Percentiles rank a stretch among this genome's conserved stretches.
phyloP scores from a whole-genome alignment of 1,140 invertebrate genomes.

The Halesus radiatus region DNA sequence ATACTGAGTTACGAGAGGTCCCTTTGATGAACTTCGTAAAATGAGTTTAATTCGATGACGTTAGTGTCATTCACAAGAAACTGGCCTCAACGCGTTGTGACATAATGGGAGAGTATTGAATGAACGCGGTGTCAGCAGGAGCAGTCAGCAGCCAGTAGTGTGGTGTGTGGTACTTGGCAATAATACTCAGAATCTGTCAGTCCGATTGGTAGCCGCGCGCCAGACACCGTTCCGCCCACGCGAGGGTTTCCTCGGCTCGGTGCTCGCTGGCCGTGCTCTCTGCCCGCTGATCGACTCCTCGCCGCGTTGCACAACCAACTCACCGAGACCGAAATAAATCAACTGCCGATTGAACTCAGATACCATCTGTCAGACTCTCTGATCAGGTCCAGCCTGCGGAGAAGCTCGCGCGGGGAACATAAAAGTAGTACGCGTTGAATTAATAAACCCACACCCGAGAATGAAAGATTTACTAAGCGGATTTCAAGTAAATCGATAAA shows the following conservation, averaged over 20 bases:
- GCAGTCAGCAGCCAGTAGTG: neutral
- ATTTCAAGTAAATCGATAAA: too few relatives aligned
- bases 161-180: neutral
- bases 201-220: neutral
- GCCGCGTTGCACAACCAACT: constrained; percentile 1
- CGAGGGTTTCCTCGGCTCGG: constrained; percentile 8
- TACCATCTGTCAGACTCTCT: constrained; percentile 24
- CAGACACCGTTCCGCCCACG: constrained; percentile 12
- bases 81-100: neutral
- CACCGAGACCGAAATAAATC: constrained; percentile 23
- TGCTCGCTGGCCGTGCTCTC: neutral
- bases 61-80: constrained; percentile 7
- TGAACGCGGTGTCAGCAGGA: neutral
- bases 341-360: constrained; percentile 23
- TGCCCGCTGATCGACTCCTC: neutral
- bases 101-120: constrained; percentile 12
- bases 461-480: too few relatives aligned
- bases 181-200: neutral
- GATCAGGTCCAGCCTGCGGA: constrained; percentile 19
- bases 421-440: neutral
- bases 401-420: neutral
- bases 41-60: neutral
- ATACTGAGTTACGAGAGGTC: too few relatives aligned
- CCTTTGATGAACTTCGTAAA: too few relatives aligned
- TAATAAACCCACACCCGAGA: too few relatives aligned